phyloP scores from a whole-genome alignment of 2,888 invertebrate genomes.

The Amblyjoppa proteus region DNA sequence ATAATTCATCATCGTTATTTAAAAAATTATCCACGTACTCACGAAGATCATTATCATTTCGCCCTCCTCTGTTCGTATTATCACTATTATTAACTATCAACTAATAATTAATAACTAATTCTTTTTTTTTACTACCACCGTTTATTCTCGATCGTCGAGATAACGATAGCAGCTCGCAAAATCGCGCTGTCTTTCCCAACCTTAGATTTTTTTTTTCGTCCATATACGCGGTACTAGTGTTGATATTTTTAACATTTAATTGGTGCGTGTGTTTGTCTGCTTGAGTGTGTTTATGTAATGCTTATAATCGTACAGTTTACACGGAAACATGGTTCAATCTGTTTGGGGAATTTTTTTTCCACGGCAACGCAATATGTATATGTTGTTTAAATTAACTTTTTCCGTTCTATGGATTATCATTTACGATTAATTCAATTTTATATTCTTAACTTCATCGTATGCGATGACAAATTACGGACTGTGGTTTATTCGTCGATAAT shows the following conservation, averaged over 20 bases:
- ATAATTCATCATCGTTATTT: conserved; percentile 65
- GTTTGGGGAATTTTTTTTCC: conserved; percentile 2
- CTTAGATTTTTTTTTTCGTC: conserved; percentile 31
- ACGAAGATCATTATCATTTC: conserved; percentile 67
- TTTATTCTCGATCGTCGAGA: conserved; percentile 34
- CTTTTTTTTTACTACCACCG: conserved; percentile 30
- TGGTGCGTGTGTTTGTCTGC: conserved; percentile 62
- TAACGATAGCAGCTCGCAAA: conserved; percentile 51
- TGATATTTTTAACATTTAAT: conserved; percentile 55
- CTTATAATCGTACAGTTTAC: conserved; percentile 45
- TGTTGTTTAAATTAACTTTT: not conserved
- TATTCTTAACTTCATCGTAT: conserved; percentile 22
- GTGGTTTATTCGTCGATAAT: conserved; percentile 26
- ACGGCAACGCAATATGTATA: conserved; percentile 9
- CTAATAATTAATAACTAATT: conserved; percentile 67
- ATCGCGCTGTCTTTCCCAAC: conserved; percentile 50
- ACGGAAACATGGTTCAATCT: conserved; percentile 30
- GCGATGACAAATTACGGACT: conserved; percentile 47
- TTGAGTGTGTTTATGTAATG: conserved; percentile 53
- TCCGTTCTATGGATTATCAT: conserved; percentile 48
- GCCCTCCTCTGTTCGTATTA: conserved; percentile 60
- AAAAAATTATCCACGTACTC: conserved; percentile 62
- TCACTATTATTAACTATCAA: conserved; percentile 72
- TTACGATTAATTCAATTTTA: conserved; percentile 56
- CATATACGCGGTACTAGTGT: conserved; percentile 43